Evolutionary conservation across 2,113 vertebrate genomes (phyloP).

Genomic region (Australoheros scitulus): DNA sequence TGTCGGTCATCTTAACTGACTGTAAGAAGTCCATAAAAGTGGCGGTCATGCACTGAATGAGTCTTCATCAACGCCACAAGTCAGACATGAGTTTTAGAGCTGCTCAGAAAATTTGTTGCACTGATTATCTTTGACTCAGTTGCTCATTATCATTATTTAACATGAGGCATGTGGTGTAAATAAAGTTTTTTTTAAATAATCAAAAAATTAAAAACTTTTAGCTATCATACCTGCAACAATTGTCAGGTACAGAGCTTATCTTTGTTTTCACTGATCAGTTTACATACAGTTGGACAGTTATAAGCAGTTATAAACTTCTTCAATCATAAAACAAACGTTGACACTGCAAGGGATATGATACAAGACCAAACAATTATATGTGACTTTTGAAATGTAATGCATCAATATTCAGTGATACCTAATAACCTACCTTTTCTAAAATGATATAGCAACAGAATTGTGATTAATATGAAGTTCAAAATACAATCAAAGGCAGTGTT

Average conservation of each 20-base stretch:
- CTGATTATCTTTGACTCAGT: constrained; percentile 32
- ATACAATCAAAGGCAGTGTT: neutral
- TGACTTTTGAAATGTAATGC: neutral
- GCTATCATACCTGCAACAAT: neutral
- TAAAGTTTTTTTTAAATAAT: neutral
- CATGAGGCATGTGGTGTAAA: neutral
- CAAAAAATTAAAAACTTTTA: neutral
- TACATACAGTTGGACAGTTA: no score
- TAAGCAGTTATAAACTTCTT: constrained; percentile 41
- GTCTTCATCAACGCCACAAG: constrained; percentile 47
- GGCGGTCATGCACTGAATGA: constrained; percentile 42
- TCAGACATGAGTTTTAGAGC: constrained; percentile 38
- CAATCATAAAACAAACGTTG: neutral
- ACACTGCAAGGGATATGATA: neutral
- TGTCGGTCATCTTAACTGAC: constrained; percentile 79
- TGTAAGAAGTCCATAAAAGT: constrained; percentile 71
- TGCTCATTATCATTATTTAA: constrained; percentile 29
- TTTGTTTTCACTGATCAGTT: constrained; percentile 14
- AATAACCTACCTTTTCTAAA: neutral
- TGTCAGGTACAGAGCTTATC: neutral
- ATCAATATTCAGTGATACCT: neutral
- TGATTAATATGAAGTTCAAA: neutral
- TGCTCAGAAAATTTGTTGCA: constrained; percentile 34
- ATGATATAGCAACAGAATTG: neutral
- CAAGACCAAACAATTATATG: neutral